phyloP scores from a whole-genome alignment of 2,888 invertebrate species.

The Cheilosia vernalis region DNA sequence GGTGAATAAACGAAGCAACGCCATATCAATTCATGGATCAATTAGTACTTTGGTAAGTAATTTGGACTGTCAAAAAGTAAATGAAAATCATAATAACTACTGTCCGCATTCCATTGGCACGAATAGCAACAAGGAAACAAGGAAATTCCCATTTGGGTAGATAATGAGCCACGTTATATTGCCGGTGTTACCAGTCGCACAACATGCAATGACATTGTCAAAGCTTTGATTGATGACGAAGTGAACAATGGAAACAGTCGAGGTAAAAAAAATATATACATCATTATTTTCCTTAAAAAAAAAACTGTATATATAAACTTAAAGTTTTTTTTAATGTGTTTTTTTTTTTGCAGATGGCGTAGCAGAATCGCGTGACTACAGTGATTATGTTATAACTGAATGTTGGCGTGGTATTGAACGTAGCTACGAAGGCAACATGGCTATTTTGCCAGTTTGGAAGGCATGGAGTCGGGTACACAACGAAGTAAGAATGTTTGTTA shows the following conservation, averaged over 20 bases:
- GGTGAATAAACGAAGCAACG: conserved; percentile 77
- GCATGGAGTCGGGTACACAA: conserved; percentile 90
- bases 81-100: conserved; percentile 10
- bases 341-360: conserved; percentile 78
- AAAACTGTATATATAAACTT: neutral
- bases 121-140: conserved; percentile 80
- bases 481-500: conserved; percentile 84
- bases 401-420: conserved; percentile 91
- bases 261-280: conserved; percentile 57
- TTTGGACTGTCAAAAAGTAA: conserved; percentile 15
- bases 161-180: conserved; percentile 81
- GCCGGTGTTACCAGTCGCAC: conserved; percentile 82
- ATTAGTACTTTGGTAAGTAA: conserved; percentile 80
- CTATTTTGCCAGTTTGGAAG: conserved; percentile 90
- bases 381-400: conserved; percentile 89
- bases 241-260: conserved; percentile 77
- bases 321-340: neutral
- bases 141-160: conserved; percentile 82
- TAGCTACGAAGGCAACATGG: conserved; percentile 86
- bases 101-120: neutral
- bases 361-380: conserved; percentile 84
- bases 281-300: conserved; percentile 30
- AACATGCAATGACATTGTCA: conserved; percentile 83
- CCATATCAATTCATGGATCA: conserved; percentile 80
- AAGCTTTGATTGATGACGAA: conserved; percentile 83